These are phyloP conservation scores for Microcebus murinus DNA, from an alignment of 2,113 vertebrate genomes.

Conservation along the genomic window DNA sequence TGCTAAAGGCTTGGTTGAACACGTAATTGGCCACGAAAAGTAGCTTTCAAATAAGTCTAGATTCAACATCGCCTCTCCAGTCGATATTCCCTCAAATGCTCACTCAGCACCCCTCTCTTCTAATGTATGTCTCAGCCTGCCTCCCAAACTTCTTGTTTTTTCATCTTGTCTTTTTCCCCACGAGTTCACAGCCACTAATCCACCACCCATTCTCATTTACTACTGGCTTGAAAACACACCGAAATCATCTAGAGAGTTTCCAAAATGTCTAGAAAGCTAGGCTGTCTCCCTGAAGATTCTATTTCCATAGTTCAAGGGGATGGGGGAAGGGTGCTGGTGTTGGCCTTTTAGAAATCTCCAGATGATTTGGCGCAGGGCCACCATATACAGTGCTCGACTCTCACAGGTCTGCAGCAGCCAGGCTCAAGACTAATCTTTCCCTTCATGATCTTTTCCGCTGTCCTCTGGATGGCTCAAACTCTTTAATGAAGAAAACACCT, in stretches of 20 bases:
- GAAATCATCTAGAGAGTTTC: neutral
- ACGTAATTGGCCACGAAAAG: slow-evolving; percentile 61
- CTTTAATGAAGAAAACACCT: neutral
- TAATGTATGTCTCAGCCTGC: neutral
- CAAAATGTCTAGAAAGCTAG: neutral
- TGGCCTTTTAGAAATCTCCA: neutral
- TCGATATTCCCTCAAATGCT: slow-evolving; percentile 6
- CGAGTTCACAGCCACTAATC: neutral
- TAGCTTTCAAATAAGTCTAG: slow-evolving; percentile 62
- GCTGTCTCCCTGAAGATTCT: neutral
- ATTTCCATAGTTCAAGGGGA: neutral
- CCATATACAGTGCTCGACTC: fast-evolving
- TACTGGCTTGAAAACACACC: neutral
- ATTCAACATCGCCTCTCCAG: neutral
- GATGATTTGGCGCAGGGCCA: neutral
- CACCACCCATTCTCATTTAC: neutral
- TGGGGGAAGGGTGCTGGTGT: neutral
- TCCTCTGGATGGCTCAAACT: neutral
- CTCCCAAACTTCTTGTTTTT: neutral
- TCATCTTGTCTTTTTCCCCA: neutral
- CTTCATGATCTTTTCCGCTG: fast-evolving
- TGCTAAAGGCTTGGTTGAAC: slow-evolving; percentile 21
- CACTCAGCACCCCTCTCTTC: neutral
- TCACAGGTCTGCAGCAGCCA: fast-evolving
- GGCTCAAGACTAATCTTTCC: neutral